phyloP scores from a whole-genome alignment of 2,888 invertebrate species.

The Galerucella calmariensis region DNA sequence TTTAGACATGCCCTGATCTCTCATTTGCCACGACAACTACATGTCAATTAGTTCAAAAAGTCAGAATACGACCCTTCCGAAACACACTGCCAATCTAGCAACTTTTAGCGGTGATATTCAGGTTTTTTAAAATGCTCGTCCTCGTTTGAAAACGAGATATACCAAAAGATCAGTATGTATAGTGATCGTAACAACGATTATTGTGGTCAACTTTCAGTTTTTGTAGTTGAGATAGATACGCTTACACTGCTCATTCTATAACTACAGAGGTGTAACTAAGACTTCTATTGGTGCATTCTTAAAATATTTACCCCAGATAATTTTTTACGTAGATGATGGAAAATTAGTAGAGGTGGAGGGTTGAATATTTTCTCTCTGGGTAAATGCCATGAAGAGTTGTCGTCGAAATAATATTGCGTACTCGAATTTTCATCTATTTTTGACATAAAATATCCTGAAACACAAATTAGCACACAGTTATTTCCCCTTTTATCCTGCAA shows the following conservation, averaged over 20 bases:
- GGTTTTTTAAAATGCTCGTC: too few relatives aligned
- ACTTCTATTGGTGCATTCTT: slow-evolving; percentile 10
- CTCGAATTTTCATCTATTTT: slow-evolving; percentile 3
- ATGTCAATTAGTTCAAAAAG: too few relatives aligned
- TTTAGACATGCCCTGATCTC: too few relatives aligned
- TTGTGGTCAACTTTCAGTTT: too few relatives aligned
- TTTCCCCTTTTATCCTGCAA: not conserved
- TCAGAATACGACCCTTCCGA: too few relatives aligned
- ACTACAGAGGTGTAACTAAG: not conserved
- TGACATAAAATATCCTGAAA: slow-evolving; percentile 40
- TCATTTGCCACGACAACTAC: too few relatives aligned
- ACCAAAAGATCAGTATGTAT: too few relatives aligned
- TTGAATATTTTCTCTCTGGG: slow-evolving; percentile 44
- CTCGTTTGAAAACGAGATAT: too few relatives aligned
- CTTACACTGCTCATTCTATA: not conserved
- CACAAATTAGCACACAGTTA: not conserved
- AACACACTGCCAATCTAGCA: too few relatives aligned
- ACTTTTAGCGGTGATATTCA: too few relatives aligned
- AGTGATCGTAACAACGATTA: too few relatives aligned
- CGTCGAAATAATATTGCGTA: slow-evolving; percentile 40
- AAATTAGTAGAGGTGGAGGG: slow-evolving; percentile 43
- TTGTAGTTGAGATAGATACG: too few relatives aligned
- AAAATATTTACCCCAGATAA: slow-evolving; percentile 32
- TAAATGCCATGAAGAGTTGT: slow-evolving; percentile 44
- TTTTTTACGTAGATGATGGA: slow-evolving; percentile 38